These are phyloP conservation scores for Leucoma salicis DNA, from an alignment of 2,888 invertebrate genomes.

Conservation along the genomic window DNA sequence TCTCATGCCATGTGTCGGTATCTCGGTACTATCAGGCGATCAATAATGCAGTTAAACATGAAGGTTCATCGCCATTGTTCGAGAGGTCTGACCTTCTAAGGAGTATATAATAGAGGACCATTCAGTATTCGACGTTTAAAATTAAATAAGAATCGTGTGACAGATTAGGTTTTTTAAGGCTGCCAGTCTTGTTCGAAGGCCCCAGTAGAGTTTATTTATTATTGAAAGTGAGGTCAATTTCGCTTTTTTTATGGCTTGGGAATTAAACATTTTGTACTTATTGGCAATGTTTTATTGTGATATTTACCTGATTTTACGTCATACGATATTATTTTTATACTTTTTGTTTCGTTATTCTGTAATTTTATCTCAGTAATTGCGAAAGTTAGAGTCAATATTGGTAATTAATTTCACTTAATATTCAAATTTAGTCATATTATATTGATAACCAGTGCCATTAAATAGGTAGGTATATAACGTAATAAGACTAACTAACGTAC, in stretches of 20 bases:
- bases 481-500: too few relatives aligned
- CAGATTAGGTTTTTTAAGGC: slow-evolving; percentile 1
- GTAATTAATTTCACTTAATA: too few relatives aligned
- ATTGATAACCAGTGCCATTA: too few relatives aligned
- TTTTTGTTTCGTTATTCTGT: too few relatives aligned
- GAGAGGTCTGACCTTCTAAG: slow-evolving; percentile 21
- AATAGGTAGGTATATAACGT: too few relatives aligned
- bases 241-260: not conserved
- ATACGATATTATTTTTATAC: not conserved
- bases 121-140: slow-evolving; percentile 6
- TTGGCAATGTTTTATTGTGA: slow-evolving; percentile 2
- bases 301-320: not conserved
- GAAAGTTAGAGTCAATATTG: too few relatives aligned
- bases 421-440: too few relatives aligned
- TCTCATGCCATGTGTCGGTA: slow-evolving; percentile 24
- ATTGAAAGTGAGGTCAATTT: not conserved
- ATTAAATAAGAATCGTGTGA: slow-evolving; percentile 4
- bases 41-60: slow-evolving; percentile 19
- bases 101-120: slow-evolving; percentile 6
- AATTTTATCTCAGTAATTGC: too few relatives aligned
- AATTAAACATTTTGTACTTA: slow-evolving; percentile 11
- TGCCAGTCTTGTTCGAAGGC: not conserved
- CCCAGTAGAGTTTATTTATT: too few relatives aligned
- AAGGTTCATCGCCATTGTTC: slow-evolving; percentile 28
- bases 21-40: slow-evolving; percentile 31